phyloP scores from a whole-genome alignment of 2,888 invertebrate species.

The Apodemia hepburni region DNA sequence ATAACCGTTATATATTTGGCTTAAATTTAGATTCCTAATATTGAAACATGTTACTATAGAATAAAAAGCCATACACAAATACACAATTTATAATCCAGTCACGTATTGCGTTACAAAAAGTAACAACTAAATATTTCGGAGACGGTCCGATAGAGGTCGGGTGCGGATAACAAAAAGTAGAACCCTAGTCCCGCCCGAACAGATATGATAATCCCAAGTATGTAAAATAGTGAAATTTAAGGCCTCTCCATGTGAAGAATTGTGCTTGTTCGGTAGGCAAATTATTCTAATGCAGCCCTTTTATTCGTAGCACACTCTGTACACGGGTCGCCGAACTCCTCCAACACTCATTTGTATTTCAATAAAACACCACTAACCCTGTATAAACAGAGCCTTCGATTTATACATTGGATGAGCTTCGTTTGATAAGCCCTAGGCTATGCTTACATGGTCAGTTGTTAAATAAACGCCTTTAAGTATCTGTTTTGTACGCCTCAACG shows the following conservation, averaged over 20 bases:
- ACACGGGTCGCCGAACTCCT: slow-evolving; percentile 57
- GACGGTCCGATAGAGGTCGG: slow-evolving; percentile 73
- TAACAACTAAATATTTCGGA: slow-evolving; percentile 78
- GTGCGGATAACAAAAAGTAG: slow-evolving; percentile 73
- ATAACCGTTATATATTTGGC: no score
- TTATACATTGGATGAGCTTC: slow-evolving; percentile 45
- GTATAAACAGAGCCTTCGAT: slow-evolving; percentile 70
- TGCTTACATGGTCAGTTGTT: slow-evolving; percentile 36
- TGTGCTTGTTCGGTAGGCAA: slow-evolving; percentile 71
- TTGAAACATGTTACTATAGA: slow-evolving; percentile 5
- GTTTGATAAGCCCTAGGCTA: slow-evolving; percentile 38
- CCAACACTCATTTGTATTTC: slow-evolving; percentile 75
- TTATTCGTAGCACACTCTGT: slow-evolving; percentile 72
- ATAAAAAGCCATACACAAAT: slow-evolving; percentile 17
- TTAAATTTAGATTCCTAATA: neutral
- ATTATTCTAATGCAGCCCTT: slow-evolving; percentile 78
- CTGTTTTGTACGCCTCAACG: neutral
- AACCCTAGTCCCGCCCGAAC: slow-evolving; percentile 50
- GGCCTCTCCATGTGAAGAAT: slow-evolving; percentile 79
- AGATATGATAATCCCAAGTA: slow-evolving; percentile 79
- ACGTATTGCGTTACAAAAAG: slow-evolving; percentile 69
- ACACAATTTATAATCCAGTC: slow-evolving; percentile 72
- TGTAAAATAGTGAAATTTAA: slow-evolving; percentile 80
- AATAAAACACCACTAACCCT: slow-evolving; percentile 75
- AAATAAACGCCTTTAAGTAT: slow-evolving; percentile 6